phyloP scores from a whole-genome alignment of 1,140 invertebrate species.

The Calosoma granatense region DNA sequence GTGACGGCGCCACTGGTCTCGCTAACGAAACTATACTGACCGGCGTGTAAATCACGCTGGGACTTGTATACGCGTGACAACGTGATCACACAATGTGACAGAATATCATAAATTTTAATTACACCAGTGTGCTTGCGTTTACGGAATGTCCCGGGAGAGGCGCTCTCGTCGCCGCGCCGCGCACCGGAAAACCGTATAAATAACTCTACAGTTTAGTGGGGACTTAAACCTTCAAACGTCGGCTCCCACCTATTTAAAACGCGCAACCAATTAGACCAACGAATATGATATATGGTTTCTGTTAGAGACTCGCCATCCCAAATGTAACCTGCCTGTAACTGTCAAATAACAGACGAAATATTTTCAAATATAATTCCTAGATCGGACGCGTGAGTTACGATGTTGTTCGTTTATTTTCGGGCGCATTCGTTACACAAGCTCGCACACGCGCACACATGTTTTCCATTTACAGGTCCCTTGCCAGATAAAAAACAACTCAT shows the following conservation, averaged over 20 bases:
- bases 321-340: slow-evolving; percentile 7
- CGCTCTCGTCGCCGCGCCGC: not conserved
- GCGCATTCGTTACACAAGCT: not conserved
- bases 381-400: not conserved
- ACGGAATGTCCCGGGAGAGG: not conserved
- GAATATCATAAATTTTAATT: slow-evolving; percentile 9
- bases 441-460: not conserved
- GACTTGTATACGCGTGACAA: not conserved
- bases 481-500: not conserved
- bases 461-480: not conserved
- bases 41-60: not conserved
- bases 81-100: slow-evolving; percentile 7
- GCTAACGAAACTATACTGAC: too few relatives aligned
- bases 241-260: slow-evolving; percentile 1
- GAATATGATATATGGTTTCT: slow-evolving; percentile 5
- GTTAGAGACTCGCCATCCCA: not conserved
- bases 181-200: slow-evolving; percentile 6
- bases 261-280: not conserved
- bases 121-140: not conserved
- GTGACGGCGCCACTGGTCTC: too few relatives aligned
- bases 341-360: slow-evolving; percentile 12
- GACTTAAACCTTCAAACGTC: not conserved
- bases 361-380: slow-evolving; percentile 11
- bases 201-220: slow-evolving; percentile 1
- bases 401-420: not conserved